These are phyloP conservation scores for Oncopeltus fasciatus DNA, from an alignment of 1,140 invertebrate species.

Conservation along the genomic window DNA sequence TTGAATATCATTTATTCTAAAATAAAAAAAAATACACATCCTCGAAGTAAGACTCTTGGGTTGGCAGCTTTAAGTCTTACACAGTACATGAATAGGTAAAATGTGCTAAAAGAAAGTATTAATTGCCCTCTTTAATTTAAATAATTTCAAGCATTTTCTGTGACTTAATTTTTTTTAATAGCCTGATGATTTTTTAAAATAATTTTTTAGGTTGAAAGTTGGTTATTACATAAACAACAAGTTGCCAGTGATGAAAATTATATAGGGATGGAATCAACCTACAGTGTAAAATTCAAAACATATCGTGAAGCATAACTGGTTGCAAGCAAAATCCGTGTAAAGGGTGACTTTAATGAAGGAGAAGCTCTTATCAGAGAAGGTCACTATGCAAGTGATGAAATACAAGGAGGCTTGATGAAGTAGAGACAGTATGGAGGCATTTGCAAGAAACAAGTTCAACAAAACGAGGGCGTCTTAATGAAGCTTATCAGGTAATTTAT, in stretches of 20 bases:
- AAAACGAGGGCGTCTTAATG: conserved; percentile 77
- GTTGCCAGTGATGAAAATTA: conserved; percentile 85
- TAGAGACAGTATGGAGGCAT: conserved; percentile 72
- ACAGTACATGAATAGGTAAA: no score
- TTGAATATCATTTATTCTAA: no score
- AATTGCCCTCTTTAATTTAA: no score
- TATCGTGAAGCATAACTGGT: conserved; percentile 88
- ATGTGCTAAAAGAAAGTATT: no score
- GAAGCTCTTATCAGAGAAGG: conserved; percentile 64
- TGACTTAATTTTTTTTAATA: no score
- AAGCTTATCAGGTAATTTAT: conserved; percentile 65
- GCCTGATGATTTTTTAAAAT: no score
- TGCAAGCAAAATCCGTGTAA: conserved; percentile 78
- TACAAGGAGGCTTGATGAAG: conserved; percentile 63
- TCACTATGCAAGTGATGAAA: conserved; percentile 81
- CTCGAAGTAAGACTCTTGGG: no score
- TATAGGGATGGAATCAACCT: conserved; percentile 81
- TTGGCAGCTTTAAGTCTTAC: no score
- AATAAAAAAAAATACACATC: no score
- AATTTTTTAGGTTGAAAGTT: conserved; percentile 51
- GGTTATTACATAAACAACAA: conserved; percentile 87
- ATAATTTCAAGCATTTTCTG: no score
- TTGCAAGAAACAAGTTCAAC: conserved; percentile 59
- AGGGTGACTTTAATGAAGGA: conserved; percentile 67
- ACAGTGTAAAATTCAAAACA: conserved; percentile 89